Conservation (phyloP, 2,113 vertebrate genomes). For the Eulacestoma nigropectus region DNA sequence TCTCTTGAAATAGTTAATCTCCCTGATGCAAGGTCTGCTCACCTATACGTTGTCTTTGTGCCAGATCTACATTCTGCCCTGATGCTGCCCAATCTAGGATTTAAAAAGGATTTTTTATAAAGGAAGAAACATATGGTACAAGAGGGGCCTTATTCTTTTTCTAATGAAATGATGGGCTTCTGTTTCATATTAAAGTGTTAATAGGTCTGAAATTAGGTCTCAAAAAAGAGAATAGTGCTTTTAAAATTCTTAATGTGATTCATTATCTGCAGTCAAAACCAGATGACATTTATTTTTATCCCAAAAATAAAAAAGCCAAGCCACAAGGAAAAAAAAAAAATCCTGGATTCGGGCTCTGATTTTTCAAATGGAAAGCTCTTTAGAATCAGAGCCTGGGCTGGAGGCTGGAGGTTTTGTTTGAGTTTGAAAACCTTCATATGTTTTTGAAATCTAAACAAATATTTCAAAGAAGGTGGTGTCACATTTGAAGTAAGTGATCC, state of each 20-base stretch:
- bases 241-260: conserved; percentile 78
- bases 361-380: conserved; percentile 74
- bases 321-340: not conserved
- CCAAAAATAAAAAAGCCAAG: conserved; percentile 57
- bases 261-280: conserved; percentile 74
- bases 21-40: not conserved
- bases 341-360: conserved; percentile 48
- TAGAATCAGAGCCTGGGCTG: conserved; percentile 60
- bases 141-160: conserved; percentile 64
- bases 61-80: conserved; percentile 42
- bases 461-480: conserved; percentile 77
- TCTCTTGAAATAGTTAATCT: not conserved
- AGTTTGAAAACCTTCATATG: conserved; percentile 68
- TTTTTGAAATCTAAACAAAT: conserved; percentile 76
- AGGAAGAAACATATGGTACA: conserved; percentile 70
- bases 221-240: conserved; percentile 73
- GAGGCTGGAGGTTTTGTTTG: conserved; percentile 70
- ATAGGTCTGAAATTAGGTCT: conserved; percentile 80
- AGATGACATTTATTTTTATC: conserved; percentile 74
- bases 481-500: conserved; percentile 77
- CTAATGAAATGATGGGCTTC: conserved; percentile 77
- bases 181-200: conserved; percentile 82
- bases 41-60: not conserved
- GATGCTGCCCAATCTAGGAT: conserved; percentile 36
- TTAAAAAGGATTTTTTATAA: conserved; percentile 59